A percentile compares a stretch with the other conserved stretches of the same genome.
Evolutionary conservation across 2,797 vertebrate genomes (phyloP).

Genomic region (Sebastes vulpes): DNA sequence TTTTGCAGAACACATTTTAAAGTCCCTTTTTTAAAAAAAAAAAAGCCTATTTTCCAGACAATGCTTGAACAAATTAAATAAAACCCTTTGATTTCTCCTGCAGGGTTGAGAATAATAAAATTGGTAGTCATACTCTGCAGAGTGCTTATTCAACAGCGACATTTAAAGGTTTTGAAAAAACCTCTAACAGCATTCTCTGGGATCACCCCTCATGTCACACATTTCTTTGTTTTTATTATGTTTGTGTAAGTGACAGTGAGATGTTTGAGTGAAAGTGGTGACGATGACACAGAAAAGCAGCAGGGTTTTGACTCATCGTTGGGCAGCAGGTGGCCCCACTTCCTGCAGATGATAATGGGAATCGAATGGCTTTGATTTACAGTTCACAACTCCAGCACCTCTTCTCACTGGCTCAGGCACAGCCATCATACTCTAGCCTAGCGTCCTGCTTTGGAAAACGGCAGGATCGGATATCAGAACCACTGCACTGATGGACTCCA

Average conservation of each 20-base stretch:
- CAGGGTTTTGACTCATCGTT: constrained; percentile 5
- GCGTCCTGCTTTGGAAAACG: constrained; percentile 57
- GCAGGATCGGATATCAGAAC: constrained; percentile 65
- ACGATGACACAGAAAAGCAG: constrained; percentile 38
- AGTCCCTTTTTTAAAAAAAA: background rate
- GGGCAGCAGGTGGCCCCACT: constrained; percentile 27
- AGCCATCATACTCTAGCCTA: constrained; percentile 65
- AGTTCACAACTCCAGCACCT: constrained; percentile 77
- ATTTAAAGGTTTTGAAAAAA: background rate
- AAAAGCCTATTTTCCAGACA: background rate
- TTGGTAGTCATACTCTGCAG: background rate
- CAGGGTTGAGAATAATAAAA: background rate
- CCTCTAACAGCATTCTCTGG: background rate
- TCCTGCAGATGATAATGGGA: constrained; percentile 39
- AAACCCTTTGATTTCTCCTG: background rate
- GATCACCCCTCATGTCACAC: constrained; percentile 23
- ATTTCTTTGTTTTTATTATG: constrained; percentile 18
- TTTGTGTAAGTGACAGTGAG: constrained; percentile 46
- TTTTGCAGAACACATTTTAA: background rate
- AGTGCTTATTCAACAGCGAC: background rate
- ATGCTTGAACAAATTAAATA: background rate
- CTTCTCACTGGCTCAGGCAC: constrained; percentile 76
- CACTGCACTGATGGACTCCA: constrained; percentile 77
- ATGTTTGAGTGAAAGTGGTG: constrained; percentile 31
- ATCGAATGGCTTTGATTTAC: constrained; percentile 63